Base-by-base conservation (phyloP, 2,113 vertebrate genomes). In the Mustela nigripes region DNA sequence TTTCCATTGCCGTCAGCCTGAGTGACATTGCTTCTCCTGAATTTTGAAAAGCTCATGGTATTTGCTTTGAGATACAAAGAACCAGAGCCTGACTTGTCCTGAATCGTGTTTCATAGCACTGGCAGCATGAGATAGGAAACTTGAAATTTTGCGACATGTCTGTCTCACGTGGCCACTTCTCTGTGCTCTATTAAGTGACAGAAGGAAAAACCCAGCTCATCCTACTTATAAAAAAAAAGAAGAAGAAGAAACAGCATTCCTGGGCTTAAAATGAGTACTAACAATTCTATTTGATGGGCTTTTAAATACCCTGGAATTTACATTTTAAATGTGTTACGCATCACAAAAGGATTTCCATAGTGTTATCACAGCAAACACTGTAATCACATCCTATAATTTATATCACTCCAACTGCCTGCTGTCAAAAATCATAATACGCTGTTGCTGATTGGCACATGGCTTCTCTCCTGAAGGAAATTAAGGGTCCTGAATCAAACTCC, bases 261-360 rank as follows among this genome's bases (percentile, higher is more conserved):
- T 93, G 91, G 67, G 89, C 67, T 97, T 86, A 86, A 65, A 93
- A 80, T 79, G 16, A 92, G 83, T 93, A 83, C 63, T 56, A 89
- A 89, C 96, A 96, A 36, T 93, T 91, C 74, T 60, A 48, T 91
- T 76, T 90, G 95, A 96, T 98, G 63, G 73, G 74, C 78, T 95
- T 96, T 97, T 84, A 96, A 84, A 94, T 95, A 96, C 89, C 94
- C 69, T 84, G 73, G 86, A 90, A 95, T 98, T 97, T 97, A 84
- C 94, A 96, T 97, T 93, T 97, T 83, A 53, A 93, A 95, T 89
- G 65, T 91, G 42, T 95, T 95, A 69, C 24, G 86, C 33, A 96
- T 98, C 93, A 97, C 71, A 85, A 92, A 93, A 93, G 94, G 92
- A 92, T 97, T 91, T 69, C 67, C 56, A 93, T 83, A 83, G 91